A percentile compares a stretch with the other conserved stretches of the same genome.
Evolutionary conservation across 2,797 vertebrate species (phyloP).

Genomic region (Lophotriccus pileatus): DNA sequence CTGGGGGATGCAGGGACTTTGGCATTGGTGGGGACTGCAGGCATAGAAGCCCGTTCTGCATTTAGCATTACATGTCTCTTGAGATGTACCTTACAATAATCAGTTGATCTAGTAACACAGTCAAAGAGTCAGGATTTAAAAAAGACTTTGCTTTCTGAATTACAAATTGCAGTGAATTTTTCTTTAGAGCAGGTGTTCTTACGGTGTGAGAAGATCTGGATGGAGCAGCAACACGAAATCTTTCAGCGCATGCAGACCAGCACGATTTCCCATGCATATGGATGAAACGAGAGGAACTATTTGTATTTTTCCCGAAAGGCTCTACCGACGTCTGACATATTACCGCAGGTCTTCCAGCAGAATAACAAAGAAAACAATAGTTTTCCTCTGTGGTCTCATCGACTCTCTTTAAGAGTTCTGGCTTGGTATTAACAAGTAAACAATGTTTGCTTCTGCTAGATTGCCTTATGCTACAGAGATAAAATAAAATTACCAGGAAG

Average conservation of each 20-base stretch:
- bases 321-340: neutral
- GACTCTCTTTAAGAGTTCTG: constrained; percentile 15
- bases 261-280: neutral
- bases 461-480: constrained; percentile 20
- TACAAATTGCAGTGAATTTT: neutral
- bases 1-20: accelerated
- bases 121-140: neutral
- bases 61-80: accelerated
- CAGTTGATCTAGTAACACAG: neutral
- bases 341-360: neutral
- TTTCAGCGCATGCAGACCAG: neutral
- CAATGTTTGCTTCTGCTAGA: constrained; percentile 19
- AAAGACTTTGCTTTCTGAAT: neutral
- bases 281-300: constrained; percentile 12
- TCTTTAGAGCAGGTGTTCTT: neutral
- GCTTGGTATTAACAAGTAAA: constrained; percentile 45
- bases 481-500: constrained; percentile 47
- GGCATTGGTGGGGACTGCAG: accelerated
- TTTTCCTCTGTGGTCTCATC: constrained; percentile 40
- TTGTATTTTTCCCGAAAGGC: constrained; percentile 38
- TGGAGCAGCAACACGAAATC: neutral
- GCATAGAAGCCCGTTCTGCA: neutral
- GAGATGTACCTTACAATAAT: neutral
- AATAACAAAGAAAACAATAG: constrained; percentile 40
- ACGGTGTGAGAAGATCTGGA: neutral